These are phyloP conservation scores for Drosophila ananassae DNA, from an alignment of 1,140 invertebrate genomes.

Conservation along the genomic window DNA sequence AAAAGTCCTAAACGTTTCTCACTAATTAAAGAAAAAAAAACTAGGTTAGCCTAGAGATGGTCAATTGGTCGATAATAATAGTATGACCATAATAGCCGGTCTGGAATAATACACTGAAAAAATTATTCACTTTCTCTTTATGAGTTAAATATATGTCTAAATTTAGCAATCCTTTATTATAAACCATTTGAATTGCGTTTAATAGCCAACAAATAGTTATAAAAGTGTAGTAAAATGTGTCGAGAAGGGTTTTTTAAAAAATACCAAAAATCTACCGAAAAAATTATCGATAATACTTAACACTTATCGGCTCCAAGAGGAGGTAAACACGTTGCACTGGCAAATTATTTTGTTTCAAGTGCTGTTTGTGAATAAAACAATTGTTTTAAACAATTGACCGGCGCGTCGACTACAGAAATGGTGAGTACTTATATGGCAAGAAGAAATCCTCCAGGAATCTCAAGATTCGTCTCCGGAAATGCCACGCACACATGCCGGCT, in stretches of 20 bases:
- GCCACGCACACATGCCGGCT: slow-evolving; percentile 38
- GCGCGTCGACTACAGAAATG: slow-evolving; percentile 30
- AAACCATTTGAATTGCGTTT: too few relatives aligned
- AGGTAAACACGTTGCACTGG: slow-evolving; percentile 75
- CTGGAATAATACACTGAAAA: background rate
- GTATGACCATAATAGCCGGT: background rate
- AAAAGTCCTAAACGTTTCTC: slow-evolving; percentile 58
- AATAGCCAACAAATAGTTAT: background rate
- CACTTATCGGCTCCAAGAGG: background rate
- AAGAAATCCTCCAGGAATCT: too few relatives aligned
- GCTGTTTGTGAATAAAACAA: slow-evolving; percentile 32
- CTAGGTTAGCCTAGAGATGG: slow-evolving; percentile 65
- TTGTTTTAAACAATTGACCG: slow-evolving; percentile 50
- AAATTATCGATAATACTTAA: background rate
- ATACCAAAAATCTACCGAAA: background rate
- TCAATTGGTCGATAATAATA: background rate
- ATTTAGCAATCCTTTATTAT: too few relatives aligned
- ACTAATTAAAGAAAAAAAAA: slow-evolving; percentile 66
- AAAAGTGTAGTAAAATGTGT: background rate
- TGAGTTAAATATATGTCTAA: background rate
- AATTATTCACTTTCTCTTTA: background rate
- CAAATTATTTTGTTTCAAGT: slow-evolving; percentile 23
- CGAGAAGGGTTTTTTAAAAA: background rate
- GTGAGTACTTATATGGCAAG: slow-evolving; percentile 22
- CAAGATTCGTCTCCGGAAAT: background rate